A percentile compares a stretch with the other conserved stretches of the same genome.
phyloP scores from a whole-genome alignment of 2,113 vertebrate species.

The Syngnathus floridae region DNA sequence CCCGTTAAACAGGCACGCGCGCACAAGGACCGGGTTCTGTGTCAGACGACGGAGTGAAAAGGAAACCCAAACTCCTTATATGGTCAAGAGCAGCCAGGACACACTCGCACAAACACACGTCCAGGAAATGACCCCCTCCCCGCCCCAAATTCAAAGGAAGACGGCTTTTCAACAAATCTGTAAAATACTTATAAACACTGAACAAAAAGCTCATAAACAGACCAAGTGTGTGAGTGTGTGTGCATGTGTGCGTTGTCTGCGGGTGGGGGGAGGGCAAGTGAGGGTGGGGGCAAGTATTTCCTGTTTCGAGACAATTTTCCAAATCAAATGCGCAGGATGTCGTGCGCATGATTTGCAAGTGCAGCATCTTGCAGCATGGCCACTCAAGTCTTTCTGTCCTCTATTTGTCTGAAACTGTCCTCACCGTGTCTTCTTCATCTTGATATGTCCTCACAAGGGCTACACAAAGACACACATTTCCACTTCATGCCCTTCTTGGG shows the following conservation, averaged over 20 bases:
- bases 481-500: slow-evolving; percentile 48
- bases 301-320: slow-evolving; percentile 26
- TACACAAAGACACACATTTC: not conserved
- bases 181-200: not conserved
- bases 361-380: too few relatives aligned
- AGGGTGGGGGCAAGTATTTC: slow-evolving; percentile 8
- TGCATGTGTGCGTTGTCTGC: too few relatives aligned
- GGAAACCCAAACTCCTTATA: slow-evolving; percentile 45
- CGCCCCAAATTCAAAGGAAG: not conserved
- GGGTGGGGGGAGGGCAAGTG: not conserved
- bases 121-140: not conserved
- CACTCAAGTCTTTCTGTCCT: too few relatives aligned
- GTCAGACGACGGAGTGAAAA: slow-evolving; percentile 11
- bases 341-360: not conserved
- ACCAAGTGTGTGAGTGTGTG: not conserved
- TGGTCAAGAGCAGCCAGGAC: slow-evolving; percentile 34
- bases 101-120: slow-evolving; percentile 1
- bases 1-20: not conserved
- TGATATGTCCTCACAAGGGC: not conserved
- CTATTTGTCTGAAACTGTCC: not conserved
- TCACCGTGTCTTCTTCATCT: not conserved
- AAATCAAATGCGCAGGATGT: slow-evolving; percentile 13
- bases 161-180: not conserved
- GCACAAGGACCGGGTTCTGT: slow-evolving; percentile 3
- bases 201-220: not conserved